Evolutionary conservation across 2,797 vertebrate genomes (phyloP).

Genomic region (Phoxinus dragarum): DNA sequence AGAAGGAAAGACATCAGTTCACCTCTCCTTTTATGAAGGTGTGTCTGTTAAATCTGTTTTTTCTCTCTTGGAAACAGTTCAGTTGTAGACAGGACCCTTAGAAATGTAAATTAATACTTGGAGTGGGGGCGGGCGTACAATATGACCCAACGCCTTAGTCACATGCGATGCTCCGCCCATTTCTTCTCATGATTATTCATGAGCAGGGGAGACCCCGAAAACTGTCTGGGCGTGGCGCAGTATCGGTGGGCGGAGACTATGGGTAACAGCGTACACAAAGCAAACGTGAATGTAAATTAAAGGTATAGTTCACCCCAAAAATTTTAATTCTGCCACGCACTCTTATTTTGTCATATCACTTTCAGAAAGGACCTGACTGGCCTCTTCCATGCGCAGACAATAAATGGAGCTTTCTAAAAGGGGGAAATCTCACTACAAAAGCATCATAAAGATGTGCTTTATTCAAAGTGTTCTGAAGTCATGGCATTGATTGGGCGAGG

Average conservation of each 20-base stretch:
- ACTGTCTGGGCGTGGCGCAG: constrained; percentile 63
- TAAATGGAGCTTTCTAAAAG: not conserved
- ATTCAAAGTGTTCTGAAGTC: not conserved
- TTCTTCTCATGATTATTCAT: constrained; percentile 56
- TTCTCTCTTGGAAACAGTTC: constrained; percentile 69
- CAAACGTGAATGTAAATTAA: not conserved
- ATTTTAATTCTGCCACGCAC: not conserved
- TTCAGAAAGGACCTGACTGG: not conserved
- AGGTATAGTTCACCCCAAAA: not conserved
- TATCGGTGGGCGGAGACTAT: constrained; percentile 36
- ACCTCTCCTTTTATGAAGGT: constrained; percentile 71
- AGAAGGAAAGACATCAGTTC: constrained; percentile 57
- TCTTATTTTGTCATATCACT: not conserved
- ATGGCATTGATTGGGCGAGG: not conserved
- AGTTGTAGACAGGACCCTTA: constrained; percentile 71
- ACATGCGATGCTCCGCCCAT: constrained; percentile 55
- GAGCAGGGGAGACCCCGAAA: constrained; percentile 47
- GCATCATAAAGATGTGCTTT: not conserved
- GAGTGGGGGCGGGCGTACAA: constrained; percentile 68
- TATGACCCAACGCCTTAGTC: constrained; percentile 59
- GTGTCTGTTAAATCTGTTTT: constrained; percentile 69
- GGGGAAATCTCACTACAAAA: not conserved
- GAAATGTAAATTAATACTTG: constrained; percentile 79
- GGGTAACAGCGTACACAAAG: constrained; percentile 21
- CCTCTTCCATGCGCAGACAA: not conserved